Percentiles rank a stretch among this genome's conserved stretches.
Evolutionary conservation across 2,888 invertebrate genomes (phyloP).

Genomic region (Microctonus hyperodae): DNA sequence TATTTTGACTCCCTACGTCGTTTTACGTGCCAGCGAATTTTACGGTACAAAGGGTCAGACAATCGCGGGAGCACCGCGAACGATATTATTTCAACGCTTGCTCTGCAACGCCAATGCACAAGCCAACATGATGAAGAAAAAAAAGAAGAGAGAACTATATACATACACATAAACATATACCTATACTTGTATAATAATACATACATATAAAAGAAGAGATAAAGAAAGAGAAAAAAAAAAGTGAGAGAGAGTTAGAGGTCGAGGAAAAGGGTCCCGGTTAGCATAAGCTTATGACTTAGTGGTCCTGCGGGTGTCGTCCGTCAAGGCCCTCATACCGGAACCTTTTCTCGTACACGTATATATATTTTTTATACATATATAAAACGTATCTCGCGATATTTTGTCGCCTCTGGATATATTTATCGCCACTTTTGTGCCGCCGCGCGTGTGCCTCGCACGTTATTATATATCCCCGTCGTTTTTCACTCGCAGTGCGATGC

Average conservation of each 20-base stretch:
- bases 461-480: constrained; percentile 42
- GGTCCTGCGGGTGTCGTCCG: constrained; percentile 61
- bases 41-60: constrained; percentile 38
- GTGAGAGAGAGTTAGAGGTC: constrained; percentile 30
- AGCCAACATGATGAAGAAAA: not conserved
- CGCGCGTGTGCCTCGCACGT: constrained; percentile 39
- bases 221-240: constrained; percentile 7
- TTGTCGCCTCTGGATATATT: constrained; percentile 59
- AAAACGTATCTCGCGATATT: constrained; percentile 57
- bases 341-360: constrained; percentile 31
- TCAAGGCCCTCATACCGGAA: constrained; percentile 43
- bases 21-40: constrained; percentile 34
- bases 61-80: constrained; percentile 23
- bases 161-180: not conserved
- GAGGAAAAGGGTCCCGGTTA: constrained; percentile 52
- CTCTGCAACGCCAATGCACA: not conserved
- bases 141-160: too few species aligned
- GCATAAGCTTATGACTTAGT: constrained; percentile 62
- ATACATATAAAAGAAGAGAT: not conserved
- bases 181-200: too few species aligned
- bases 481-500: constrained; percentile 36
- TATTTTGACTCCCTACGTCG: not conserved
- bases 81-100: constrained; percentile 56
- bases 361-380: not conserved
- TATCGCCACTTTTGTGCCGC: constrained; percentile 50